Evolutionary conservation across 2,113 vertebrate genomes (phyloP).

Genomic region (Toxostoma redivivum): DNA sequence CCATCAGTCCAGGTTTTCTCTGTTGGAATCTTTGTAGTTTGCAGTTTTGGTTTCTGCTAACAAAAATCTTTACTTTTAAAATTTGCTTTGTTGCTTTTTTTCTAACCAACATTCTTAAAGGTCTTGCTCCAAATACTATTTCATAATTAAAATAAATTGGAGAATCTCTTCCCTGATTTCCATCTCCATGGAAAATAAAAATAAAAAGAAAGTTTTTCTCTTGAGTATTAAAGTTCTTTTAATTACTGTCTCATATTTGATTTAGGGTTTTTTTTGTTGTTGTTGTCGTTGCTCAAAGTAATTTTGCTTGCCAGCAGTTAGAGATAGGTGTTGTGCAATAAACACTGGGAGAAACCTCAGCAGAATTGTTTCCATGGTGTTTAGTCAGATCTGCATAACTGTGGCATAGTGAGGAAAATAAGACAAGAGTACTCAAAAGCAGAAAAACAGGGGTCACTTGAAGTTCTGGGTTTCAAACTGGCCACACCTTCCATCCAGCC

Average conservation of each 20-base stretch:
- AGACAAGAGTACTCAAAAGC: background rate
- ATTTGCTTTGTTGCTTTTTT: background rate
- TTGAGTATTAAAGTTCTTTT: background rate
- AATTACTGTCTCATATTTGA: slow-evolving; percentile 6
- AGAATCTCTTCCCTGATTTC: background rate
- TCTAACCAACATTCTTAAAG: background rate
- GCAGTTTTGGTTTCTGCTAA: background rate
- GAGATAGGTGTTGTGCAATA: background rate
- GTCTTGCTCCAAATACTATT: background rate
- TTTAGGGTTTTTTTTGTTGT: background rate
- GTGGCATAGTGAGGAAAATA: background rate
- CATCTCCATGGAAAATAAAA: background rate
- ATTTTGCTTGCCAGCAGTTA: slow-evolving; percentile 20
- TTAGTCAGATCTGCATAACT: background rate
- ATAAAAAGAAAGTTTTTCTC: background rate
- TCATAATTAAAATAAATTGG: slow-evolving; percentile 1
- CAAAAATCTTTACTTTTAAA: background rate
- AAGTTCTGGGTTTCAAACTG: background rate
- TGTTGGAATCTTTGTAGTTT: background rate
- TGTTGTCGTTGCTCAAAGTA: background rate
- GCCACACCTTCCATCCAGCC: background rate
- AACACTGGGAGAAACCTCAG: background rate
- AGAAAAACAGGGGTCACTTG: background rate
- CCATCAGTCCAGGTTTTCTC: background rate
- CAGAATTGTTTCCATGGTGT: slow-evolving; percentile 33